These are phyloP conservation scores for Megaustenia siamemsis DNA, from an alignment of 2,888 invertebrate species.

Conservation along the genomic window DNA sequence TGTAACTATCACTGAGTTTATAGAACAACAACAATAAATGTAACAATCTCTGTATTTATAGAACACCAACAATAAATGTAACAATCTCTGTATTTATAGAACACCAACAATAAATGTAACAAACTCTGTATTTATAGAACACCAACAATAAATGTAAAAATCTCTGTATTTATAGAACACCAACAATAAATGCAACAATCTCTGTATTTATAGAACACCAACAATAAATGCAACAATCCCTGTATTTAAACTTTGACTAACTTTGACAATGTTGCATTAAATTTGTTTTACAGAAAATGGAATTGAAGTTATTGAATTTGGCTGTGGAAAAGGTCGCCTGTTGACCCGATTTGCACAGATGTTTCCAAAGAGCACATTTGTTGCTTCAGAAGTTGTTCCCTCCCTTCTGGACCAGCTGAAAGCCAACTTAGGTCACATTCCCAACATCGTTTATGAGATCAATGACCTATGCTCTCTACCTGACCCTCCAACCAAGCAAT, in stretches of 20 bases:
- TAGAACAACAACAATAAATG: too few relatives aligned
- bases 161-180: too few relatives aligned
- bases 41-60: too few relatives aligned
- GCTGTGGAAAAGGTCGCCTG: slow-evolving; percentile 51
- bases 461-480: slow-evolving; percentile 49
- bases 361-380: slow-evolving; percentile 54
- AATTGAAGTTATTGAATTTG: slow-evolving; percentile 52
- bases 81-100: too few relatives aligned
- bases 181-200: too few relatives aligned
- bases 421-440: slow-evolving; percentile 23
- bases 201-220: too few relatives aligned
- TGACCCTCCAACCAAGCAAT: slow-evolving; percentile 40
- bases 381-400: slow-evolving; percentile 48
- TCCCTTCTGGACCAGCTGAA: slow-evolving; percentile 23
- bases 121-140: background rate
- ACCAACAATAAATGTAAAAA: too few relatives aligned
- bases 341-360: slow-evolving; percentile 42
- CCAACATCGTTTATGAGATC: slow-evolving; percentile 43
- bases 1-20: too few relatives aligned
- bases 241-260: too few relatives aligned
- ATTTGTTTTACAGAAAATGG: slow-evolving; percentile 47
- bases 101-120: background rate
- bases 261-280: background rate
- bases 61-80: too few relatives aligned
- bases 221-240: too few relatives aligned